Evolutionary conservation across 2,113 vertebrate genomes (phyloP).

Genomic region (Sorex araneus): DNA sequence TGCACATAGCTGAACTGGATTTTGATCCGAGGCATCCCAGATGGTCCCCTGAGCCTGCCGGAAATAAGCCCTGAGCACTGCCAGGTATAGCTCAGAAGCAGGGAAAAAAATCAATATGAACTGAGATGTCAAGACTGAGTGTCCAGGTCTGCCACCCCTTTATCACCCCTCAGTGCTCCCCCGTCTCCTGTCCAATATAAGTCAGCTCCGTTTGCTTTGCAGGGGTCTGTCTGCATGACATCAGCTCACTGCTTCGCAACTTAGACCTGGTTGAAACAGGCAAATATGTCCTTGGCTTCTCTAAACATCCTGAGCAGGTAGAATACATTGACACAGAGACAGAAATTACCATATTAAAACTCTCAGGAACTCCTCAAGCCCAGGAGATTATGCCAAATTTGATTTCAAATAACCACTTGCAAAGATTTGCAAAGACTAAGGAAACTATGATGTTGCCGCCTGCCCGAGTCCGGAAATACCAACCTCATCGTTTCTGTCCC

Average conservation of each 20-base stretch:
- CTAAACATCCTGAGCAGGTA: conserved; percentile 72
- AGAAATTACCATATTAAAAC: conserved; percentile 68
- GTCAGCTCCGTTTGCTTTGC: background rate
- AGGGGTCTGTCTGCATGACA: background rate
- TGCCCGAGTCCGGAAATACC: background rate
- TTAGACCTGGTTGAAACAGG: conserved; percentile 48
- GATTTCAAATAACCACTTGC: conserved; percentile 68
- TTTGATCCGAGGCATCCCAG: too few relatives aligned
- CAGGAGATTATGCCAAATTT: conserved; percentile 26
- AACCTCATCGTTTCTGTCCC: conserved; percentile 15
- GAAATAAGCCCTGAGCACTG: too few relatives aligned
- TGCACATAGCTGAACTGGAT: too few relatives aligned
- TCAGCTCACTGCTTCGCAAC: conserved; percentile 32
- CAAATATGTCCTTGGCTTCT: conserved; percentile 79
- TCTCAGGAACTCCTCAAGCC: background rate
- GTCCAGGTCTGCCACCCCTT: background rate
- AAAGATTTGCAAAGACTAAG: conserved; percentile 76
- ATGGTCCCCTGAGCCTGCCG: too few relatives aligned
- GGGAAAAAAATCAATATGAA: too few relatives aligned
- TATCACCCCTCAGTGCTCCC: background rate
- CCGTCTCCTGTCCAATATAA: background rate
- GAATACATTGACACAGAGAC: background rate
- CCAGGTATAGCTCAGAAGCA: too few relatives aligned
- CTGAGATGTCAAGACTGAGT: too few relatives aligned
- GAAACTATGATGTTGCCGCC: conserved; percentile 65